Conservation (phyloP, 1,140 invertebrate genomes). For the Dinoponera quadriceps region DNA sequence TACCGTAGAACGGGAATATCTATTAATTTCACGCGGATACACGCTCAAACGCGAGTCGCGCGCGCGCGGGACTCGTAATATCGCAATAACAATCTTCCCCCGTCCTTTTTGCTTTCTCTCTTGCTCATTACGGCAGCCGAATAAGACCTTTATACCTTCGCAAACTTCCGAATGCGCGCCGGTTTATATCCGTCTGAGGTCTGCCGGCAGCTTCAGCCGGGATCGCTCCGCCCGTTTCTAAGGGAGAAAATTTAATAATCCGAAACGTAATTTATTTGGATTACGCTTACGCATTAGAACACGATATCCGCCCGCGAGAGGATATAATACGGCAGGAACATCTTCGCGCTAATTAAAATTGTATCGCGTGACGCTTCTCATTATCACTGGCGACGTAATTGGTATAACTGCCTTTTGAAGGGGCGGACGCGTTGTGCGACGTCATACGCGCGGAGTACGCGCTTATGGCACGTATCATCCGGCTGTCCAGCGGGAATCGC, state of each 20-base stretch:
- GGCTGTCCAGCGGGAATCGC: conserved; percentile 1
- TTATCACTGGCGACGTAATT: conserved; percentile 30
- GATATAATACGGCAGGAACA: neutral
- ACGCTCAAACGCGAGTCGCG: neutral
- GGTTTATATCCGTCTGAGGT: neutral
- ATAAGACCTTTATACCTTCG: conserved; percentile 6
- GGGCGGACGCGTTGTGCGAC: neutral
- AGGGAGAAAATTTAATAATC: conserved; percentile 36
- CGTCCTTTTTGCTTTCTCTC: neutral
- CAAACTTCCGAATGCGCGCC: neutral
- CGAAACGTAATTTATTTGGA: conserved; percentile 52
- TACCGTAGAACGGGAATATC: neutral
- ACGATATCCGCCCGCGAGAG: neutral
- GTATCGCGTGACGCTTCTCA: conserved; percentile 35
- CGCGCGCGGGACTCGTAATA: neutral
- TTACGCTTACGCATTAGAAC: conserved; percentile 31
- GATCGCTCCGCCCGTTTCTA: conserved; percentile 8
- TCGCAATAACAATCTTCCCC: neutral
- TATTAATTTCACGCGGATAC: neutral
- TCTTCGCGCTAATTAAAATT: conserved; percentile 56
- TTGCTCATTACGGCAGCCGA: neutral
- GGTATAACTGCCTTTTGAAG: conserved; percentile 3
- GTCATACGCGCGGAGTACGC: neutral
- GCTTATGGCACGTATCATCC: neutral
- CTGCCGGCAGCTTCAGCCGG: neutral